Percentiles rank a stretch among this genome's conserved stretches.
These are phyloP conservation scores for Tubulanus polymorphus DNA, from an alignment of 2,888 invertebrate genomes.

Conservation along the genomic window DNA sequence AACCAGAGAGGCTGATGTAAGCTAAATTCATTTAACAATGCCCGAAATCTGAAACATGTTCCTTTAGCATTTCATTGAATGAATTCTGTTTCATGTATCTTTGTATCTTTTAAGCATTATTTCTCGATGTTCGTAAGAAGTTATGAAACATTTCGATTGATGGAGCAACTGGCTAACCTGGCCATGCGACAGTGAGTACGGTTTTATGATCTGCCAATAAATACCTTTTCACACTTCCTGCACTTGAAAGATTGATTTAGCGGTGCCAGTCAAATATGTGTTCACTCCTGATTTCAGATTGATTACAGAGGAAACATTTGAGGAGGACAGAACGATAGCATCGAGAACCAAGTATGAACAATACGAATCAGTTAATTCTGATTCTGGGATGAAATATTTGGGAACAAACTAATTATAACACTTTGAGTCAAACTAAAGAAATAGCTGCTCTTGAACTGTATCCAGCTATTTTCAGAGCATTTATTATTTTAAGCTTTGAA, in stretches of 20 bases:
- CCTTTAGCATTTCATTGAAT: neutral
- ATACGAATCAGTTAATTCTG: too few species aligned
- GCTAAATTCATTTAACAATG: conserved; percentile 6
- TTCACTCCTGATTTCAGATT: conserved; percentile 61
- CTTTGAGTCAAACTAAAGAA: too few species aligned
- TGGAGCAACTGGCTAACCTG: conserved; percentile 93
- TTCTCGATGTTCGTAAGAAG: conserved; percentile 89
- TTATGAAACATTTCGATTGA: conserved; percentile 82
- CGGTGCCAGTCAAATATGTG: neutral
- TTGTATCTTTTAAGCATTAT: conserved; percentile 61
- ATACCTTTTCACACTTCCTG: neutral
- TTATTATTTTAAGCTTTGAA: too few species aligned
- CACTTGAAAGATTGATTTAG: neutral
- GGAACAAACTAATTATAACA: too few species aligned
- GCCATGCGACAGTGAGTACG: conserved; percentile 77
- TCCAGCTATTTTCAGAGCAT: too few species aligned
- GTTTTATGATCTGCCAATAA: too few species aligned
- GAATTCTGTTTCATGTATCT: too few species aligned
- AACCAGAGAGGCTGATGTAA: conserved; percentile 71
- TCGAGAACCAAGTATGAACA: conserved; percentile 76
- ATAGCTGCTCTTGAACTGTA: too few species aligned
- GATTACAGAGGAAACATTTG: conserved; percentile 87
- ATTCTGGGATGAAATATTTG: too few species aligned
- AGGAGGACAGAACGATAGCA: conserved; percentile 80
- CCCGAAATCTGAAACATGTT: neutral